A percentile compares a stretch with the other conserved stretches of the same genome.
These are phyloP conservation scores for Bimastos eiseni DNA, from an alignment of 2,888 invertebrate species.

Conservation along the genomic window DNA sequence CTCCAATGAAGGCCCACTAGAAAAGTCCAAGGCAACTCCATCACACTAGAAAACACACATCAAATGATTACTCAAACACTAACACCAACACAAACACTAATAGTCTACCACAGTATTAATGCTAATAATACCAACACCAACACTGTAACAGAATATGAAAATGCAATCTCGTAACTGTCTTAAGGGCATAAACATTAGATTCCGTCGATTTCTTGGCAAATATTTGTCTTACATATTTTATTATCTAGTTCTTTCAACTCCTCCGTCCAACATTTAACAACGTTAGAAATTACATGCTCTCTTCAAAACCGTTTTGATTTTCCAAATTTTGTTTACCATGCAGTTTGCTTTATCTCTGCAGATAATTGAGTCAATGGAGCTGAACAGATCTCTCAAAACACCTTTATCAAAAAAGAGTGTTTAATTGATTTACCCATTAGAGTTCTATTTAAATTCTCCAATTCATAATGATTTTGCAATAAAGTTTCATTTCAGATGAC, in stretches of 20 bases:
- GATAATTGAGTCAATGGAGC: too few relatives aligned
- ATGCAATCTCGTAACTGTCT: too few relatives aligned
- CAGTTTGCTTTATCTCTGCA: not conserved
- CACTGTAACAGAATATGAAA: not conserved
- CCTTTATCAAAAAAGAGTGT: too few relatives aligned
- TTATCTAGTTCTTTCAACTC: not conserved
- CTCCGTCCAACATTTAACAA: not conserved
- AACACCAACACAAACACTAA: too few relatives aligned
- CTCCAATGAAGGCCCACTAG: conserved; percentile 87
- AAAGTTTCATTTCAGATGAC: too few relatives aligned
- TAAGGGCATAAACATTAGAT: not conserved
- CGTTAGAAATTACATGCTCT: not conserved
- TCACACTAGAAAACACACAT: conserved; percentile 74
- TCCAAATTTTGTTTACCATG: not conserved
- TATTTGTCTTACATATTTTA: not conserved
- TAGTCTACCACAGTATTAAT: too few relatives aligned
- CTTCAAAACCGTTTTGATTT: not conserved
- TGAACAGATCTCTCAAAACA: too few relatives aligned
- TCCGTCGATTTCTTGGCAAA: not conserved
- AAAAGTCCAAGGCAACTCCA: conserved; percentile 84
- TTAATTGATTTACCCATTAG: too few relatives aligned
- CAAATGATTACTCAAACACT: not conserved
- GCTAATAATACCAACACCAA: not conserved
- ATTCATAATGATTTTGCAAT: too few relatives aligned
- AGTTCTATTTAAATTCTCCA: too few relatives aligned